Evolutionary conservation across 2,113 vertebrate genomes (phyloP).

Genomic region (Glareola pratincola): DNA sequence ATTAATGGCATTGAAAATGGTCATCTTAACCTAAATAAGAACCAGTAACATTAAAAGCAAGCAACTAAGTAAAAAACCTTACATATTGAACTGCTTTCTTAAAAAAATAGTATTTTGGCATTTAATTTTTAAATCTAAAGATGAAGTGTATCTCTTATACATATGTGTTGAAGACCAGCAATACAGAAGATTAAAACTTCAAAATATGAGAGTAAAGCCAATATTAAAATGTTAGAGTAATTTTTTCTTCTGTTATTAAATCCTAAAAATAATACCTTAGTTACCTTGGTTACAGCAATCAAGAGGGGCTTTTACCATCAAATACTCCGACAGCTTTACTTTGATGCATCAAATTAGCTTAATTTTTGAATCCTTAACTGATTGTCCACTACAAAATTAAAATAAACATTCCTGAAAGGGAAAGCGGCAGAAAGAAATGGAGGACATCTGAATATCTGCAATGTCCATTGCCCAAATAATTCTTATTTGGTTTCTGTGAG

Average conservation of each 20-base stretch:
- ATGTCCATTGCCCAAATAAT: constrained; percentile 16
- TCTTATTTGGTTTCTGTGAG: not conserved
- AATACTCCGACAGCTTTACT: not conserved
- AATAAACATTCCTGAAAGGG: not conserved
- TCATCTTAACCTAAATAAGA: not conserved
- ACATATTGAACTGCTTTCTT: not conserved
- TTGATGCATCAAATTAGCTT: not conserved
- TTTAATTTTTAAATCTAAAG: not conserved
- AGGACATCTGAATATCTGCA: not conserved
- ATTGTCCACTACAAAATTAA: not conserved
- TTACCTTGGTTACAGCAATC: not conserved
- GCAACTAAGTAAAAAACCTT: not conserved
- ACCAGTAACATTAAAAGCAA: not conserved
- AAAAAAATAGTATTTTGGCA: not conserved
- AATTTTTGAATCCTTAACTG: not conserved
- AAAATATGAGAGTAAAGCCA: not conserved
- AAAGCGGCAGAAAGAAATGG: not conserved
- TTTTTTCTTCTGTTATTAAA: not conserved
- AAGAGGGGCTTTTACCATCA: not conserved
- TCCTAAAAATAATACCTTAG: not conserved
- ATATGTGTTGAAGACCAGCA: not conserved
- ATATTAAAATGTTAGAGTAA: not conserved
- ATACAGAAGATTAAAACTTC: not conserved
- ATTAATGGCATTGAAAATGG: not conserved
- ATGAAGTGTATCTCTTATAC: not conserved